Base-by-base conservation (phyloP, 2,113 vertebrate species). In the Vulpes ferrilata region DNA sequence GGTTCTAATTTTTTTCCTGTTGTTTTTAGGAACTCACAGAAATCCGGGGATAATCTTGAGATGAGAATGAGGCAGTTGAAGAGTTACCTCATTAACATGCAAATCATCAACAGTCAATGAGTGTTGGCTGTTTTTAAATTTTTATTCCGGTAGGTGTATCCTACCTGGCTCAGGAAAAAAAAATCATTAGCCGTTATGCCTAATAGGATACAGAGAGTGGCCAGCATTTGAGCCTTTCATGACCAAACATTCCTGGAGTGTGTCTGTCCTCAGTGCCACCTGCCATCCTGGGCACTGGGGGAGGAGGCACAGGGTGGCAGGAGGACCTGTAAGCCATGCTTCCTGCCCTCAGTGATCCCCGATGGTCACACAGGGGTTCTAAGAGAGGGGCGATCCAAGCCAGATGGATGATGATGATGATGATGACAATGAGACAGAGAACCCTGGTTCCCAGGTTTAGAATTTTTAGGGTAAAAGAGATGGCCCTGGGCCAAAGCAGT, bases 241-340 rank as follows among this genome's bases (percentile, higher is more conserved):
- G 5, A 48, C 16, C 7, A 13, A 16, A 65, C 19, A 2, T 53
- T 55, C 35, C 9, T 7, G 32, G 38, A 69, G n/a, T 3, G 0
- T 35, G 15, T 17, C 32, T 35, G 15, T 17, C 32, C 62, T 71
- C 82, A n/a, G 7, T 7, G 22, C 38, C 38, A 4, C 4, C 0
- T 17, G 6, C 32, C 27, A 0, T 12, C 7, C 32, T 55, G 43
- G 43, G 17, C 65, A 16, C 60, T 9, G 12, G 4, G 1, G 30
- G 23, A n/a, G 60, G 19, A 59, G 23, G 0, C 1, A 3, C 30
- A 6, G 22, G 6, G 17, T 25, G 7, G 43, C 43, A 43, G n/a
- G 20, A 1, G 22, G 0, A 22, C 19, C 0, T 4, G 16, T 10
- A n/a, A 67, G 57, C 12, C 32, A 10, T 0, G 23, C 30, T 38